These are phyloP conservation scores for Lepidurus apus DNA, from an alignment of 1,140 invertebrate genomes.

Conservation along the genomic window DNA sequence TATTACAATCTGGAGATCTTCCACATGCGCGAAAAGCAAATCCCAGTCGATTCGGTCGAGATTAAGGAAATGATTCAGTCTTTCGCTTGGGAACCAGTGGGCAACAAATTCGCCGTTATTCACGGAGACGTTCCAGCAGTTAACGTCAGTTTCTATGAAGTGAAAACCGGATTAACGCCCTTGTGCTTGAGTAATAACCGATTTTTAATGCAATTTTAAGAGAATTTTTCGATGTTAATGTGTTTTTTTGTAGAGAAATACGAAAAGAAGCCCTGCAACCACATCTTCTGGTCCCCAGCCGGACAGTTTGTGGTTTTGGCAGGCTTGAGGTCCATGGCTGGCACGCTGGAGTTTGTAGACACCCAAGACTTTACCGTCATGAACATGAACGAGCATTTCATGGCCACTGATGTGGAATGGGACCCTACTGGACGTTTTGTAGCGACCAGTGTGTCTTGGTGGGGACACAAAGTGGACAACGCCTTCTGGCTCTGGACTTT, in stretches of 20 bases:
- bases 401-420: constrained; percentile 95
- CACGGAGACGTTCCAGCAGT: constrained; percentile 85
- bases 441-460: constrained; percentile 86
- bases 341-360: constrained; percentile 90
- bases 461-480: constrained; percentile 93
- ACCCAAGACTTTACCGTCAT: constrained; percentile 91
- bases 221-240: neutral
- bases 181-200: constrained; percentile 64
- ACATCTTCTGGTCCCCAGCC: constrained; percentile 92
- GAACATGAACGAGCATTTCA: constrained; percentile 87
- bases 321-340: constrained; percentile 73
- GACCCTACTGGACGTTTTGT: constrained; percentile 98
- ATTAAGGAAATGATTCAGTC: constrained; percentile 88
- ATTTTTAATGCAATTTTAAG: constrained; percentile 35
- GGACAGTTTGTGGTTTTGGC: constrained; percentile 94
- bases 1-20: constrained; percentile 99
- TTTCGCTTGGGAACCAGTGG: constrained; percentile 97
- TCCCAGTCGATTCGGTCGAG: constrained; percentile 95
- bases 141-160: constrained; percentile 89
- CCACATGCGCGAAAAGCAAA: constrained; percentile 94
- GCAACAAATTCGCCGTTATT: constrained; percentile 92
- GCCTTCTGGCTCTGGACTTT: constrained; percentile 97
- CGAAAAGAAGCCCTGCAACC: constrained; percentile 86
- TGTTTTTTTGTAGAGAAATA: constrained; percentile 60
- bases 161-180: constrained; percentile 79